Percentiles rank a stretch among this genome's conserved stretches.
Evolutionary conservation across 2,797 vertebrate species (phyloP).

Genomic region (Notolepis coatsorum): DNA sequence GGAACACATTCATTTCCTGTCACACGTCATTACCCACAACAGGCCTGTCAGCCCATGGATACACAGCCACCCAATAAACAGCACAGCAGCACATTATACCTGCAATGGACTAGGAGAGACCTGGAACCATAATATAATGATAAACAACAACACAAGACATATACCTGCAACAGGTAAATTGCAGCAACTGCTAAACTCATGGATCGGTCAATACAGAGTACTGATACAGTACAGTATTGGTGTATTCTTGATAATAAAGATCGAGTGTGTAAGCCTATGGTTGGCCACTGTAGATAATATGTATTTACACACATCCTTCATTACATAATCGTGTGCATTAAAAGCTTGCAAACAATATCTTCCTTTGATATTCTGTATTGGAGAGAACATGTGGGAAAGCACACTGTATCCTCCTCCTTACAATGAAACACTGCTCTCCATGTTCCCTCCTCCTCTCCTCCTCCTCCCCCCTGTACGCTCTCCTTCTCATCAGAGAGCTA

Average conservation of each 20-base stretch:
- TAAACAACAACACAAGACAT: too few species aligned
- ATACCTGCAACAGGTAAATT: too few species aligned
- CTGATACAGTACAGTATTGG: too few species aligned
- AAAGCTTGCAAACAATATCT: slow-evolving; percentile 34
- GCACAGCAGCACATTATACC: slow-evolving; percentile 19
- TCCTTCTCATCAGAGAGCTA: slow-evolving; percentile 52
- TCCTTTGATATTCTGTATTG: slow-evolving; percentile 60
- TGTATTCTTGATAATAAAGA: too few species aligned
- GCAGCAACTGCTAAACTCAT: too few species aligned
- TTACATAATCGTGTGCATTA: slow-evolving; percentile 27
- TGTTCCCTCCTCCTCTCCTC: not conserved
- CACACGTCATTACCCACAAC: slow-evolving; percentile 62
- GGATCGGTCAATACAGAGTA: too few species aligned
- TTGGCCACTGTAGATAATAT: too few species aligned
- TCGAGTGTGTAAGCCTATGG: too few species aligned
- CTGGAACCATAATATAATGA: too few species aligned
- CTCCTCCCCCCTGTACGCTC: slow-evolving; percentile 12
- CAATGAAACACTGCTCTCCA: slow-evolving; percentile 42
- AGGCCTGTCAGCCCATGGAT: slow-evolving; percentile 24
- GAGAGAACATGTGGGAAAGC: slow-evolving; percentile 49
- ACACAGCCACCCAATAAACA: slow-evolving; percentile 13
- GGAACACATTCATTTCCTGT: slow-evolving; percentile 62
- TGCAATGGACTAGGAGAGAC: not conserved
- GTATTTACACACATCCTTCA: too few species aligned
- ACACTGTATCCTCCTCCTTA: slow-evolving; percentile 36